Conservation (phyloP, 2,888 invertebrate species). For the Neoscelio sp. region DNA sequence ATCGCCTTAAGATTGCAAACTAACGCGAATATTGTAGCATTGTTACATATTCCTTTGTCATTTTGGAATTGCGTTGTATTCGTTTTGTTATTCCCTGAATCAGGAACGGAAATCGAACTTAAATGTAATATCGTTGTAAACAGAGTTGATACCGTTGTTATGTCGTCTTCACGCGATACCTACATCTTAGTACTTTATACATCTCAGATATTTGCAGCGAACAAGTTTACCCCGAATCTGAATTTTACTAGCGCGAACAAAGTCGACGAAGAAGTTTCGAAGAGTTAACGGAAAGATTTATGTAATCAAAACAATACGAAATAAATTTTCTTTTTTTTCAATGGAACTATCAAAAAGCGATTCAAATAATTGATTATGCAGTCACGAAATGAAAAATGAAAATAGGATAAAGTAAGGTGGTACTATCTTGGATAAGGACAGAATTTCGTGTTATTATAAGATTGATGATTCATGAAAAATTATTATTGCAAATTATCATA, state of each 20-base stretch:
- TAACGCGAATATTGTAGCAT: not conserved
- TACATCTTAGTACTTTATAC: conserved; percentile 16
- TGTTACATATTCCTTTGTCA: conserved; percentile 57
- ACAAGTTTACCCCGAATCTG: conserved; percentile 29
- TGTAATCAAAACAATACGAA: not conserved
- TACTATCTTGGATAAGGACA: too few relatives aligned
- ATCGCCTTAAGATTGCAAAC: conserved; percentile 14
- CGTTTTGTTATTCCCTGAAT: conserved; percentile 40
- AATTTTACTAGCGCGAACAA: conserved; percentile 17
- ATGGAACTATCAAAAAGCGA: too few relatives aligned
- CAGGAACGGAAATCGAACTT: conserved; percentile 36
- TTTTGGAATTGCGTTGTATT: conserved; percentile 23
- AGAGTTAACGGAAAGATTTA: conserved; percentile 11
- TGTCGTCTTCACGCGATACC: conserved; percentile 29
- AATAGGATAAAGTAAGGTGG: too few relatives aligned
- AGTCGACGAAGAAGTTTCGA: not conserved
- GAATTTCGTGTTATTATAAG: too few relatives aligned
- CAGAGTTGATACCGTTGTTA: conserved; percentile 50
- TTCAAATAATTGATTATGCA: too few relatives aligned
- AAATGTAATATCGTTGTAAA: conserved; percentile 61
- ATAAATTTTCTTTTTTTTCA: too few relatives aligned
- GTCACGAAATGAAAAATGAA: not conserved
- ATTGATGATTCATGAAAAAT: too few relatives aligned
- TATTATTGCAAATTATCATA: too few relatives aligned
- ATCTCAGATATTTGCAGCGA: conserved; percentile 23